Evolutionary conservation across 92 coral and sea anemone species (phyloP).

Genomic region (Ricordea florida): DNA sequence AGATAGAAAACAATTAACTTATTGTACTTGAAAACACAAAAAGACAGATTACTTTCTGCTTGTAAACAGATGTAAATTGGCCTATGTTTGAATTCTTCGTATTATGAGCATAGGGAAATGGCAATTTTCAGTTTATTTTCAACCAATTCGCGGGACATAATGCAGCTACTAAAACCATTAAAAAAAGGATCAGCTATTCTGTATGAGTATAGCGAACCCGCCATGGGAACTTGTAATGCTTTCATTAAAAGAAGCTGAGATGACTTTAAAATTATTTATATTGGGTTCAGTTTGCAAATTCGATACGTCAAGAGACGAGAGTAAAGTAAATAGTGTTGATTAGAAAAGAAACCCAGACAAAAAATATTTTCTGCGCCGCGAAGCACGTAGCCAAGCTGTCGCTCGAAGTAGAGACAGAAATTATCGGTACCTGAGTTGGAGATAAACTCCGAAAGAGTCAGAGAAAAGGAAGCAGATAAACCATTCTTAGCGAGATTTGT

Average conservation of each 20-base stretch:
- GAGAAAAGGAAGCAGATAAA: no score
- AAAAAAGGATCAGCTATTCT: no score
- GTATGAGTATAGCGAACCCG: no score
- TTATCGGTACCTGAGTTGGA: no score
- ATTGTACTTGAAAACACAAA: conserved; percentile 36
- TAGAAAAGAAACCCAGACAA: no score
- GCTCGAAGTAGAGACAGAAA: no score
- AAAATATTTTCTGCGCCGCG: no score
- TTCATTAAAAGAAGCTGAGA: conserved; percentile 1
- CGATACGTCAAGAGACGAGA: not conserved
- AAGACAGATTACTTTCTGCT: conserved; percentile 14
- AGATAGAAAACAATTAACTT: conserved; percentile 16
- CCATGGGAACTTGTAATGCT: no score
- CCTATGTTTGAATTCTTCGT: not conserved
- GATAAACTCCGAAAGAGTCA: no score
- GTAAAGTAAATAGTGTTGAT: not conserved
- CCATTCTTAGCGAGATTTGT: no score
- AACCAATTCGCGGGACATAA: not conserved
- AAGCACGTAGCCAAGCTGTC: no score
- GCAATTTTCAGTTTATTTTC: not conserved
- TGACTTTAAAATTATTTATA: conserved; percentile 5
- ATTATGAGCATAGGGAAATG: not conserved
- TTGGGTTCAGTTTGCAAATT: conserved; percentile 2
- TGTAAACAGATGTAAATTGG: conserved; percentile 12
- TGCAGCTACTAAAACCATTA: not conserved